Percentiles rank a stretch among this genome's conserved stretches.
These are phyloP conservation scores for Brachionus sp. DNA, from an alignment of 1,140 invertebrate genomes.

Conservation along the genomic window DNA sequence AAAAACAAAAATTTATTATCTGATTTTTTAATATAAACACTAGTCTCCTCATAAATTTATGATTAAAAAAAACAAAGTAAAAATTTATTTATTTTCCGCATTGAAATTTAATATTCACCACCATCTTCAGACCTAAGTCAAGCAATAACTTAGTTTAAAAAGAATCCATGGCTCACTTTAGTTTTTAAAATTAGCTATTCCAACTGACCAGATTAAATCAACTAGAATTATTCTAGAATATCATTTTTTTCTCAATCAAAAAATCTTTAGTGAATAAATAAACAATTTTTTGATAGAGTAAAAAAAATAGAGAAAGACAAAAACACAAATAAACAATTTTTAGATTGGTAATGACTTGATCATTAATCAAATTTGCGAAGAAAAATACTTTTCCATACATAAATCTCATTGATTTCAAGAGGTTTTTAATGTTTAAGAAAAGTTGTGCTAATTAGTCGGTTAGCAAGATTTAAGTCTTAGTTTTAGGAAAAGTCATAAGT, in stretches of 20 bases:
- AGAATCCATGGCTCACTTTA: not conserved
- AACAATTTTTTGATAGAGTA: not conserved
- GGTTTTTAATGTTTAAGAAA: not conserved
- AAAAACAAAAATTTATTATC: slow-evolving; percentile 14
- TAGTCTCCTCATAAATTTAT: not conserved
- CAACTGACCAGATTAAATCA: not conserved
- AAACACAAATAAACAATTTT: not conserved
- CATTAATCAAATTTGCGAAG: slow-evolving; percentile 24
- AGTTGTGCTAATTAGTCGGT: slow-evolving; percentile 26
- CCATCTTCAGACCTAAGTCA: not conserved
- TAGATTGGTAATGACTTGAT: slow-evolving; percentile 3
- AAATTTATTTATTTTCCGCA: not conserved
- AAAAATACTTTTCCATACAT: not conserved
- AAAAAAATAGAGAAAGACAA: too few species aligned
- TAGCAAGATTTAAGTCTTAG: not conserved
- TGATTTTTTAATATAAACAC: not conserved
- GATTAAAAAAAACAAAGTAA: not conserved
- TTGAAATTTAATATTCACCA: not conserved
- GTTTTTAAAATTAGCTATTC: not conserved
- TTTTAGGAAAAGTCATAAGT: slow-evolving; percentile 39
- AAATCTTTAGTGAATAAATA: not conserved
- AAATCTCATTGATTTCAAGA: not conserved
- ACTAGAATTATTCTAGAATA: not conserved
- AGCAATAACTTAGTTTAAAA: not conserved
- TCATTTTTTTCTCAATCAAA: not conserved